Percentiles rank a stretch among this genome's conserved stretches.
phyloP scores from a whole-genome alignment of 1,140 invertebrate species.

The Drosophila truncata region DNA sequence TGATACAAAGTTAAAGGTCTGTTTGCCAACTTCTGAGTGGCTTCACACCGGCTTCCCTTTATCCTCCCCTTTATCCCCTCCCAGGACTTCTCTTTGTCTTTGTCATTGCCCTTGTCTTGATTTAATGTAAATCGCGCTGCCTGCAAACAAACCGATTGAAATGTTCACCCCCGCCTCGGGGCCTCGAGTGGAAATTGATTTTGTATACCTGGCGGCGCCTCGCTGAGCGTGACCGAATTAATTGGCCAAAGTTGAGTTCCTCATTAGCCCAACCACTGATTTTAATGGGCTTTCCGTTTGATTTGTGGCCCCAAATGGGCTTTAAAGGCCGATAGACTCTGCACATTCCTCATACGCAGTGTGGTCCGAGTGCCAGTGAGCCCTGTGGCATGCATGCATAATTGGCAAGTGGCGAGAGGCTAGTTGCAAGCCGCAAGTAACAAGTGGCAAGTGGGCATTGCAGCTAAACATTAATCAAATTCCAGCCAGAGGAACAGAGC shows the following conservation, averaged over 20 bases:
- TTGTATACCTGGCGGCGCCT: slow-evolving; percentile 43
- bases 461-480: slow-evolving; percentile 10
- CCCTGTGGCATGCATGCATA: slow-evolving; percentile 40
- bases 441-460: slow-evolving; percentile 9
- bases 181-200: slow-evolving; percentile 62
- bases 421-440: slow-evolving; percentile 13
- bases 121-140: slow-evolving; percentile 49
- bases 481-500: not conserved
- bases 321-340: slow-evolving; percentile 18
- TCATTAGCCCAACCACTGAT: slow-evolving; percentile 41
- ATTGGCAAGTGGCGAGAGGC: slow-evolving; percentile 24
- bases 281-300: slow-evolving; percentile 22
- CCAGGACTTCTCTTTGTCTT: not conserved
- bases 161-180: slow-evolving; percentile 5
- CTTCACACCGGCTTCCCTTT: slow-evolving; percentile 11
- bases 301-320: slow-evolving; percentile 52
- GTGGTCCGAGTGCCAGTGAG: slow-evolving; percentile 22
- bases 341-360: slow-evolving; percentile 66
- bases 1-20: slow-evolving; percentile 79
- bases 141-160: slow-evolving; percentile 60
- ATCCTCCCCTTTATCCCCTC: too few species aligned
- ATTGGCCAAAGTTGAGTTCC: slow-evolving; percentile 69
- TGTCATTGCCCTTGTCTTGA: slow-evolving; percentile 29
- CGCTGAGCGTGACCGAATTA: slow-evolving; percentile 55
- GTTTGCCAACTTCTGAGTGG: slow-evolving; percentile 60